Conservation (phyloP, 2,797 vertebrate genomes). For the Muscicapa striata region DNA sequence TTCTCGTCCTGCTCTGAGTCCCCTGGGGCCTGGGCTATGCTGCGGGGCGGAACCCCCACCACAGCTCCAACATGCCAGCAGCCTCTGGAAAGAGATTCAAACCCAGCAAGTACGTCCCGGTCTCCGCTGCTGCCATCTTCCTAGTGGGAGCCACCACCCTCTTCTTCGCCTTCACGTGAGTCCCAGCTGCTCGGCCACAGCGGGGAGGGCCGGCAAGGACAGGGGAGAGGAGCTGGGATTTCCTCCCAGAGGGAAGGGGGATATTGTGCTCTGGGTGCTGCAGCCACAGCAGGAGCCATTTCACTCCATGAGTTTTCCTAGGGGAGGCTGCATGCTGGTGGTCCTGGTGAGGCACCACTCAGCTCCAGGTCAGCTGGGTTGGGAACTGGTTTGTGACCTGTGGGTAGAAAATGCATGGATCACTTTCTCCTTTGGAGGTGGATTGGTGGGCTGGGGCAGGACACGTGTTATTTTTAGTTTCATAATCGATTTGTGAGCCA, state of each 20-base stretch:
- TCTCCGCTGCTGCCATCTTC: constrained; percentile 95
- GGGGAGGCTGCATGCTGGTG: rapidly evolving
- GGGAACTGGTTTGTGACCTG: background rate
- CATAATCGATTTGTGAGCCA: background rate
- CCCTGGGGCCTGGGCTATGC: constrained; percentile 82
- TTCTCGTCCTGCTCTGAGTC: constrained; percentile 73
- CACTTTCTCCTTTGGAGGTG: background rate
- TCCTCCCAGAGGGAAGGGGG: background rate
- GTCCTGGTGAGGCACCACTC: background rate
- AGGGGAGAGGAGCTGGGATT: background rate
- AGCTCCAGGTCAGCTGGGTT: background rate
- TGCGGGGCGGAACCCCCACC: constrained; percentile 76
- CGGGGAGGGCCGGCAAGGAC: background rate
- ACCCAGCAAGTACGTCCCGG: constrained; percentile 94
- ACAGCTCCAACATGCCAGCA: constrained; percentile 84
- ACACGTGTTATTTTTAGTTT: background rate
- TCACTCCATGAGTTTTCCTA: rapidly evolving
- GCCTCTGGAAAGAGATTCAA: constrained; percentile 87
- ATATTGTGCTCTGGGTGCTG: background rate
- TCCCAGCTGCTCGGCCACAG: constrained; percentile 4
- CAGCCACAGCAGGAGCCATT: rapidly evolving
- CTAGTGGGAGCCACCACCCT: constrained; percentile 95
- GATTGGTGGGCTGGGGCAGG: background rate
- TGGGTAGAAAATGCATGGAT: background rate
- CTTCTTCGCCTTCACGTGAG: constrained; percentile 99